Evolutionary conservation across 1,140 invertebrate genomes (phyloP).

Genomic region (Hycleus cichorii): DNA sequence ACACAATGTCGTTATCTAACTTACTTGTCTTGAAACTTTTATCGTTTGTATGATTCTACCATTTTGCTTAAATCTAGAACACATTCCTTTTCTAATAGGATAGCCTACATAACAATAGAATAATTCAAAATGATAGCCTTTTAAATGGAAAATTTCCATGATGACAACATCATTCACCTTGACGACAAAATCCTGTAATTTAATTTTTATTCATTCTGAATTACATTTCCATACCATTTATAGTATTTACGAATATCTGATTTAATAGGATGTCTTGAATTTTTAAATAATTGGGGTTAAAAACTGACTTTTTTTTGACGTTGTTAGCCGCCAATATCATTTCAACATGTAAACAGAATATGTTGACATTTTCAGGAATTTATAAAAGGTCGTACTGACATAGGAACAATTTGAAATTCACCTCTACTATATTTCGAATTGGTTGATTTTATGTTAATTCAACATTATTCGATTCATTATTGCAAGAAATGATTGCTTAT

Average conservation of each 20-base stretch:
- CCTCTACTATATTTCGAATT: too few relatives aligned
- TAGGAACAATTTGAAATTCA: too few relatives aligned
- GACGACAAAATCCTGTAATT: background rate
- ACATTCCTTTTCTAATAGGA: constrained; percentile 2
- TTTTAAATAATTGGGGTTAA: background rate
- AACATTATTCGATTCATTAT: too few relatives aligned
- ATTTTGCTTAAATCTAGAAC: constrained; percentile 6
- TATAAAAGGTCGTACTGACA: too few relatives aligned
- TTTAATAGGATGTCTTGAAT: constrained; percentile 3
- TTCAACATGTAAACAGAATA: too few relatives aligned
- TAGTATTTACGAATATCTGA: background rate
- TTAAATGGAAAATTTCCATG: background rate
- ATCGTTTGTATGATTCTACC: constrained; percentile 6
- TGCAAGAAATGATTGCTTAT: too few relatives aligned
- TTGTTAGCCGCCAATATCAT: too few relatives aligned
- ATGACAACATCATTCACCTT: constrained; percentile 2
- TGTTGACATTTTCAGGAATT: too few relatives aligned
- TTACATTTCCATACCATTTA: background rate
- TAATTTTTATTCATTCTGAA: background rate
- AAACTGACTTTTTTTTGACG: too few relatives aligned
- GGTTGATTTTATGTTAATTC: too few relatives aligned
- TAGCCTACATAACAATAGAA: constrained; percentile 1
- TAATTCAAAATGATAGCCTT: background rate
- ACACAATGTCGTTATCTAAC: constrained; percentile 4
- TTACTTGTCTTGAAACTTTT: constrained; percentile 7